Conservation (phyloP, 2,888 invertebrate species). For the Drosophila macrospina region DNA sequence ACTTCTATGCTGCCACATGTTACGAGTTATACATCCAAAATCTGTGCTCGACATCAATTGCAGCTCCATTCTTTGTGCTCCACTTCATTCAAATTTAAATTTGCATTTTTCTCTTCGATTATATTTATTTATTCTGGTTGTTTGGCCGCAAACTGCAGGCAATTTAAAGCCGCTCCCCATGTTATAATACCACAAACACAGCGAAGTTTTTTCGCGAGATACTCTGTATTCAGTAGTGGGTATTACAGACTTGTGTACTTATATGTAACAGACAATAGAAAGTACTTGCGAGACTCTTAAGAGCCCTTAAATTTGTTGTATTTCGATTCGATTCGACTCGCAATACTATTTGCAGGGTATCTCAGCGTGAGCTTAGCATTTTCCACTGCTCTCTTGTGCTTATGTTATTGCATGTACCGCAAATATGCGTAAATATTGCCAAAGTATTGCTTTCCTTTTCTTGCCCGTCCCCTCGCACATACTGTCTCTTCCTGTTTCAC, state of each 20-base stretch:
- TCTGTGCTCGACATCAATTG: slow-evolving; percentile 25
- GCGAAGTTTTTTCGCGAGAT: slow-evolving; percentile 21
- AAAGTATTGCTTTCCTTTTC: slow-evolving; percentile 12
- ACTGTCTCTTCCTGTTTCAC: neutral
- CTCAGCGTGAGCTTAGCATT: neutral
- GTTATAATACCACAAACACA: slow-evolving; percentile 22
- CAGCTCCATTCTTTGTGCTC: slow-evolving; percentile 6
- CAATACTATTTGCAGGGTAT: neutral
- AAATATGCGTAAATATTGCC: slow-evolving; percentile 77
- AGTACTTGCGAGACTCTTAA: neutral
- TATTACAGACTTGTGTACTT: neutral
- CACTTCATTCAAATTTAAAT: slow-evolving; percentile 42
- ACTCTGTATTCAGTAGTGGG: neutral
- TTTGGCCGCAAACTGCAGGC: slow-evolving; percentile 37
- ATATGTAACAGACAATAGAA: neutral
- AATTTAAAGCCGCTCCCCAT: slow-evolving; percentile 44
- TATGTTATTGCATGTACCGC: slow-evolving; percentile 69
- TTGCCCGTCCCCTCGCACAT: too few relatives aligned
- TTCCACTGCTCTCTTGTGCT: slow-evolving; percentile 19
- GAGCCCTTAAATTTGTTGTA: too few relatives aligned
- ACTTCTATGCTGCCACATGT: slow-evolving; percentile 1
- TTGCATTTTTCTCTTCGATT: slow-evolving; percentile 19
- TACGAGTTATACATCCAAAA: slow-evolving; percentile 3
- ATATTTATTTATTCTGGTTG: neutral
- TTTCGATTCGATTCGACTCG: too few relatives aligned